A percentile compares a stretch with the other conserved stretches of the same genome.
Conservation (phyloP, 2,888 invertebrate genomes). For the Linnaemya vulpina region DNA sequence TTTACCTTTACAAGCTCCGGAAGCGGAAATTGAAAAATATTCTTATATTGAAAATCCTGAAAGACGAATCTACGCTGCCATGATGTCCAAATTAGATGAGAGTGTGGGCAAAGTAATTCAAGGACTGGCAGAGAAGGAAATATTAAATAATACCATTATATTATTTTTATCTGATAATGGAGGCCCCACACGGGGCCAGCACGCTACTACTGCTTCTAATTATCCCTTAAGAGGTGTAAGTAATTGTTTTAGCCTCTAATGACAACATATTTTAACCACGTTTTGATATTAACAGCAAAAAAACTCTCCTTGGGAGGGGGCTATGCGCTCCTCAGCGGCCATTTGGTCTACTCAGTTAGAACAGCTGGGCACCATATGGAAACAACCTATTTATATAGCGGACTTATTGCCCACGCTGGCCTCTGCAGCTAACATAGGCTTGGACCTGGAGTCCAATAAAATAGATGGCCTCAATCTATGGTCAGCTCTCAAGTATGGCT, state of each 20-base stretch:
- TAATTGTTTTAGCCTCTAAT: constrained; percentile 5
- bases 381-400: constrained; percentile 89
- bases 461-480: constrained; percentile 89
- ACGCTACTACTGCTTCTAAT: constrained; percentile 89
- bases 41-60: constrained; percentile 86
- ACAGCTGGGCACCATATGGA: constrained; percentile 85
- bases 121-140: constrained; percentile 86
- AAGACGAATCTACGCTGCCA: constrained; percentile 90
- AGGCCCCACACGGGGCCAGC: constrained; percentile 88
- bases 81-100: constrained; percentile 92
- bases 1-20: constrained; percentile 88
- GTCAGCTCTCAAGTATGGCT: constrained; percentile 85
- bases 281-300: constrained; percentile 85
- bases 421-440: constrained; percentile 76
- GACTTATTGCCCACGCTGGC: constrained; percentile 92
- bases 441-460: constrained; percentile 75
- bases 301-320: constrained; percentile 93
- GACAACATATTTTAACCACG: not conserved
- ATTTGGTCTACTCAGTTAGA: constrained; percentile 88
- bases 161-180: constrained; percentile 95
- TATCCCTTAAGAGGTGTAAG: constrained; percentile 90
- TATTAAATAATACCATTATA: constrained; percentile 92
- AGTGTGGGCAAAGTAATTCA: constrained; percentile 90
- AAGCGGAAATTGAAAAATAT: constrained; percentile 87
- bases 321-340: constrained; percentile 89